Evolutionary conservation across 2,888 invertebrate species (phyloP), one percentile per base, ranked within the genome.

Genomic region (Neoascia interrupta): DNA sequence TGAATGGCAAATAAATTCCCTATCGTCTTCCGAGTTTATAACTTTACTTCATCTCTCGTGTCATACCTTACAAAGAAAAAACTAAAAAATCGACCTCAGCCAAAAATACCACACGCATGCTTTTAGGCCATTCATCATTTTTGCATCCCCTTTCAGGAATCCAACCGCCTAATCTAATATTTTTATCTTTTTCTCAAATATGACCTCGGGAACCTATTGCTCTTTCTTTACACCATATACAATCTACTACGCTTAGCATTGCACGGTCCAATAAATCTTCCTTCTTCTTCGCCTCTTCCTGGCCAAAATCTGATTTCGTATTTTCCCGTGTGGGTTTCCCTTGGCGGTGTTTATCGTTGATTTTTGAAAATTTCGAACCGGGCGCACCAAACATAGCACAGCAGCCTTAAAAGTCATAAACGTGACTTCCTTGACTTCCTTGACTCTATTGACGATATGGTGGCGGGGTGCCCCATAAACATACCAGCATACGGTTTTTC

Each of bases 371-470:
- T 39, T 56, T 58, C 21, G n/a, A n/a, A n/a, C n/a, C n/a, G n/a
- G n/a, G n/a, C n/a, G n/a, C n/a, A n/a, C n/a, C n/a, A n/a, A n/a
- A n/a, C n/a, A n/a, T n/a, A n/a, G n/a, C n/a, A 58, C 69, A 51
- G 75, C 61, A 79, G 79, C 73, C 73, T 79, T 73, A 73, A n/a
- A 73, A 79, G 79, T 79, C 79, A 79, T 79, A 79, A 79, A 73
- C 79, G 73, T 79, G 79, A 79, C 79, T 79, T 79, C 79, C 76
- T 76, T 72, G 72, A 76, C 76, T 70, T 69, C 49, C 63, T 53
- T 54, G 64, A 53, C 74, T 68, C 28, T 31, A 26, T 18, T 15
- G 15, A 43, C 37, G 37, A 13, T 10, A 16, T 56, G 36, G 49
- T 39, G 26, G 23, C 11, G 54, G 28, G 21, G 16, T 37, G 13